A percentile compares a stretch with the other conserved stretches of the same genome.
Evolutionary conservation across 2,797 vertebrate species (phyloP).

Genomic region (Intellagama lesueurii): DNA sequence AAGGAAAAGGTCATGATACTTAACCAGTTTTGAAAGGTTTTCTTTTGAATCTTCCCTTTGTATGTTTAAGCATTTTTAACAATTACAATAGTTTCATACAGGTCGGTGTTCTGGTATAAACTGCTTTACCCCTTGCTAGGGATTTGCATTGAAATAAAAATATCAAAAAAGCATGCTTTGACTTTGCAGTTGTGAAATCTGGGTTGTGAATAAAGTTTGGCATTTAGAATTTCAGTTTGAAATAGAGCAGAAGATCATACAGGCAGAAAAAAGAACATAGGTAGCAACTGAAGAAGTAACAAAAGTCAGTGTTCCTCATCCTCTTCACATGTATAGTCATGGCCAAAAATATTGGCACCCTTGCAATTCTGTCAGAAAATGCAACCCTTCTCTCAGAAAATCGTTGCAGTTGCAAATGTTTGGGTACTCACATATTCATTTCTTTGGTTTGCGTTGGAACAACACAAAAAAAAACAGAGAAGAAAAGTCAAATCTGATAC

Average conservation of each 20-base stretch:
- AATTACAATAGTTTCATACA: background rate
- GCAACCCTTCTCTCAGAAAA: no score
- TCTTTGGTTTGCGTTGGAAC: no score
- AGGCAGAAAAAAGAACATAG: background rate
- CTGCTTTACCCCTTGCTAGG: background rate
- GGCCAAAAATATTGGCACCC: no score
- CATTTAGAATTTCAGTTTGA: background rate
- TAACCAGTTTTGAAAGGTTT: conserved; percentile 37
- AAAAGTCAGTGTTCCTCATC: background rate
- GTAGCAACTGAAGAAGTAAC: background rate
- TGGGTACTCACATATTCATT: no score
- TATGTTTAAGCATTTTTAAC: background rate
- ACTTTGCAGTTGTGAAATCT: background rate
- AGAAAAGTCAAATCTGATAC: no score
- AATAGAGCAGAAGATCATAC: background rate
- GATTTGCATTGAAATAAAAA: background rate
- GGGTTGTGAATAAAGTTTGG: background rate
- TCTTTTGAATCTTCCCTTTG: conserved; percentile 48
- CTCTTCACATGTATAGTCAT: no score
- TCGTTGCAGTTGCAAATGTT: no score
- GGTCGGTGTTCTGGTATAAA: background rate
- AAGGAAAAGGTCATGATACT: conserved; percentile 62
- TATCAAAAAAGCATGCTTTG: background rate
- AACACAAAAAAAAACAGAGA: no score
- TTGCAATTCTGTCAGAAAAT: no score